phyloP scores from a whole-genome alignment of 1,140 invertebrate genomes.

The Bathynomus jamesi region DNA sequence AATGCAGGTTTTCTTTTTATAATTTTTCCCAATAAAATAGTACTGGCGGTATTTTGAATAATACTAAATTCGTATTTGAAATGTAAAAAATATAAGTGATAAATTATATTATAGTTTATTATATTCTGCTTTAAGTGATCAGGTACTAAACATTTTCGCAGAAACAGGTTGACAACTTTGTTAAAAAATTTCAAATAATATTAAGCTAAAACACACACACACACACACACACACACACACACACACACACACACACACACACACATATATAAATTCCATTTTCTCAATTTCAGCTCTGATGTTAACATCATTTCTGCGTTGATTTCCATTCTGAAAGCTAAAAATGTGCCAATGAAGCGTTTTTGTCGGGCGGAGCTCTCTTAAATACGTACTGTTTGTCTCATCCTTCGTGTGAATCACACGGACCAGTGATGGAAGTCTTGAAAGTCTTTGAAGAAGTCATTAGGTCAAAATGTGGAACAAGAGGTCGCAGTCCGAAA shows the following conservation, averaged over 20 bases:
- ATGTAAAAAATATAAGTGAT: too few species aligned
- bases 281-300: slow-evolving; percentile 43
- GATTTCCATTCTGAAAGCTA: slow-evolving; percentile 42
- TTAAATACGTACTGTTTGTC: slow-evolving; percentile 47
- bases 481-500: background rate
- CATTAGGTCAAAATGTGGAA: slow-evolving; percentile 42
- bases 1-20: too few species aligned
- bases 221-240: background rate
- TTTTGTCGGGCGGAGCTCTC: slow-evolving; percentile 47
- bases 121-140: too few species aligned
- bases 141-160: too few species aligned
- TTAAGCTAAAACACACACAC: background rate
- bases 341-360: slow-evolving; percentile 40
- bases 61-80: too few species aligned
- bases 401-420: slow-evolving; percentile 40
- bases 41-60: too few species aligned
- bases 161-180: too few species aligned
- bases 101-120: too few species aligned
- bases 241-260: background rate
- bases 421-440: slow-evolving; percentile 36
- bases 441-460: slow-evolving; percentile 39
- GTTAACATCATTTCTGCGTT: slow-evolving; percentile 46
- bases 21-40: too few species aligned
- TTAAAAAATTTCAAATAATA: too few species aligned
- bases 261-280: background rate